Conservation (phyloP, 2,797 vertebrate species). For the Takifugu ocellatus region DNA sequence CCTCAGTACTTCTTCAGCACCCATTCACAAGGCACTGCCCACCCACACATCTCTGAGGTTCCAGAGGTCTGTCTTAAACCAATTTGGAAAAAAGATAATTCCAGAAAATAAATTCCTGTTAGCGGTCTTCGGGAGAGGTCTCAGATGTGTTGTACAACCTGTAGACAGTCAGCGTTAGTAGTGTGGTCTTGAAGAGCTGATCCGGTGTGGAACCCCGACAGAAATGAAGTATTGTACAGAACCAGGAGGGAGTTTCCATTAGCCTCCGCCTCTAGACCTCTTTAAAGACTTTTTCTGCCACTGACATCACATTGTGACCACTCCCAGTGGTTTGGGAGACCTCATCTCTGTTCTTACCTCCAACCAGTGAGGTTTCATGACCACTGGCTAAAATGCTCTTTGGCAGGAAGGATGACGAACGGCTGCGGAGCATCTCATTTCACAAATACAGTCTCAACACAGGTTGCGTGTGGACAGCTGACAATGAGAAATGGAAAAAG, state of each 20-base stretch:
- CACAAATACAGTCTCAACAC: too few species aligned
- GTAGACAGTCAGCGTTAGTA: background rate
- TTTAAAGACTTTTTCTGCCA: slow-evolving; percentile 36
- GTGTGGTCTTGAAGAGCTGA: slow-evolving; percentile 13
- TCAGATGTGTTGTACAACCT: background rate
- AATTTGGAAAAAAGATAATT: background rate
- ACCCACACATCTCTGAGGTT: background rate
- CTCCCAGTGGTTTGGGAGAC: slow-evolving; percentile 57
- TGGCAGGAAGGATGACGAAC: too few species aligned
- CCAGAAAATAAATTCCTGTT: background rate
- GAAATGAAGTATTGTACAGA: slow-evolving; percentile 41
- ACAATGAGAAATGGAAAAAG: too few species aligned
- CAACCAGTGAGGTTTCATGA: slow-evolving; percentile 49
- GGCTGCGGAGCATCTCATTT: too few species aligned
- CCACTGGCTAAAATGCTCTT: slow-evolving; percentile 36
- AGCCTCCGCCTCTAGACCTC: slow-evolving; percentile 50
- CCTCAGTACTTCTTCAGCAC: slow-evolving; percentile 22
- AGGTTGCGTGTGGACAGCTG: too few species aligned
- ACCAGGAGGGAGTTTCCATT: slow-evolving; percentile 65
- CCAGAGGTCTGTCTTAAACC: background rate
- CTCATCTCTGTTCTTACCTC: slow-evolving; percentile 50
- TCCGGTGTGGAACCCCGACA: slow-evolving; percentile 22
- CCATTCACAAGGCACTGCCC: slow-evolving; percentile 25
- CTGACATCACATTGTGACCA: slow-evolving; percentile 43
- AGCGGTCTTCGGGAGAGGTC: background rate